Evolutionary conservation across 2,113 vertebrate species (phyloP).

Genomic region (Alethe castanea): DNA sequence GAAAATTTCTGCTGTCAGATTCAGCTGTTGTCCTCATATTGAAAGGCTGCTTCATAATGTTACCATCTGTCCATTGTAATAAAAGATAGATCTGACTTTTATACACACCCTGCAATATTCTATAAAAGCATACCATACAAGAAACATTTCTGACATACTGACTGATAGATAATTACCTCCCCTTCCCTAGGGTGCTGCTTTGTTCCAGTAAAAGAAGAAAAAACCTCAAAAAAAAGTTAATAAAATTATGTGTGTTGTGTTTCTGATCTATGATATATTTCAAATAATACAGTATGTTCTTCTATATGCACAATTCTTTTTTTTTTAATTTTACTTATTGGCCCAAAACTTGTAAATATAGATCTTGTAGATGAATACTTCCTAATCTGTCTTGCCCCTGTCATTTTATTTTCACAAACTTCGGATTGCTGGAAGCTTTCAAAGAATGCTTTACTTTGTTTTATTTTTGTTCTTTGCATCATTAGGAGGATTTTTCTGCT

Average conservation of each 20-base stretch:
- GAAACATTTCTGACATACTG: not conserved
- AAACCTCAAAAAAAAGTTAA: not conserved
- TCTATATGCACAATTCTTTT: not conserved
- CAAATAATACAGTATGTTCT: not conserved
- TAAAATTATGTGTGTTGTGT: not conserved
- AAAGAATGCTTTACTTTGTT: not conserved
- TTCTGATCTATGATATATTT: not conserved
- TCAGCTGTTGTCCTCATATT: not conserved
- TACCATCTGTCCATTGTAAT: not conserved
- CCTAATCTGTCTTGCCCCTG: not conserved
- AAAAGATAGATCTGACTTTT: not conserved
- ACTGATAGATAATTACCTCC: not conserved
- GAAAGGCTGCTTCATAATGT: not conserved
- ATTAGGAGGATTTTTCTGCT: not conserved
- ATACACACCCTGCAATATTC: not conserved
- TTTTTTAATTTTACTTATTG: not conserved
- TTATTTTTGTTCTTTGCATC: not conserved
- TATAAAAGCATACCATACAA: not conserved
- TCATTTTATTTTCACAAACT: not conserved
- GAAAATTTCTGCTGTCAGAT: not conserved
- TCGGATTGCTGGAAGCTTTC: not conserved
- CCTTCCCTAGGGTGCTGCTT: not conserved
- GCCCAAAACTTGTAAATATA: not conserved
- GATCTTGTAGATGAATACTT: not conserved
- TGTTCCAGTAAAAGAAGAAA: not conserved